These are phyloP conservation scores for Escarpia spicata DNA, from an alignment of 2,888 invertebrate genomes.

Conservation along the genomic window DNA sequence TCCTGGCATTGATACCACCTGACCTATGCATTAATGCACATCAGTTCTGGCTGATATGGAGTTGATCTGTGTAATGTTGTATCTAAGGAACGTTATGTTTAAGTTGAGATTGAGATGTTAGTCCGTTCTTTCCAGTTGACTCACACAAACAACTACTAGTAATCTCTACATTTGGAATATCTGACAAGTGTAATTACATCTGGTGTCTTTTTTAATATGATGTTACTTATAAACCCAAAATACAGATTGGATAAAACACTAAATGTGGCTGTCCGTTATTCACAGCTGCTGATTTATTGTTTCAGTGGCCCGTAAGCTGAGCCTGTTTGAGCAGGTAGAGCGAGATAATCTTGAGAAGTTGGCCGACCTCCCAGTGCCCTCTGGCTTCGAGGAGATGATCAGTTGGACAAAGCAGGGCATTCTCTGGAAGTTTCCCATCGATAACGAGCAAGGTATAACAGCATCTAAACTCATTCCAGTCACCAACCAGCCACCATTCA, in stretches of 20 bases:
- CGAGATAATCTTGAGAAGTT: constrained; percentile 29
- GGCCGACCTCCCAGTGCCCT: constrained; percentile 74
- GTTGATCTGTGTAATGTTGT: background rate
- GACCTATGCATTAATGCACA: background rate
- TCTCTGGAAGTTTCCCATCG: constrained; percentile 95
- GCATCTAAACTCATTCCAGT: background rate
- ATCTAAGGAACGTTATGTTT: background rate
- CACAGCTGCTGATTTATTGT: background rate
- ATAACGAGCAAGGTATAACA: constrained; percentile 89
- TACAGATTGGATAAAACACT: background rate
- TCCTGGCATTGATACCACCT: too few species aligned
- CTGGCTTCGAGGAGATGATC: constrained; percentile 93
- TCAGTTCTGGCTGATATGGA: background rate
- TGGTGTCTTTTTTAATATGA: background rate
- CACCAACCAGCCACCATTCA: background rate
- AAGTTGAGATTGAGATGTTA: constrained; percentile 4
- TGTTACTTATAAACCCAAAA: too few species aligned
- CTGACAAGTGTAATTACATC: background rate
- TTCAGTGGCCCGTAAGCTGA: background rate
- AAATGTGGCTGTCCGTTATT: background rate
- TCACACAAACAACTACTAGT: background rate
- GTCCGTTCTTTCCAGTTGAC: background rate
- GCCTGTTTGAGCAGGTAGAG: constrained; percentile 35
- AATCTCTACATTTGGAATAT: background rate
- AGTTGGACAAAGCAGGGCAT: constrained; percentile 94